A percentile compares a stretch with the other conserved stretches of the same genome.
These are phyloP conservation scores for Coleophora deauratella DNA, from an alignment of 2,888 invertebrate genomes.

Conservation along the genomic window DNA sequence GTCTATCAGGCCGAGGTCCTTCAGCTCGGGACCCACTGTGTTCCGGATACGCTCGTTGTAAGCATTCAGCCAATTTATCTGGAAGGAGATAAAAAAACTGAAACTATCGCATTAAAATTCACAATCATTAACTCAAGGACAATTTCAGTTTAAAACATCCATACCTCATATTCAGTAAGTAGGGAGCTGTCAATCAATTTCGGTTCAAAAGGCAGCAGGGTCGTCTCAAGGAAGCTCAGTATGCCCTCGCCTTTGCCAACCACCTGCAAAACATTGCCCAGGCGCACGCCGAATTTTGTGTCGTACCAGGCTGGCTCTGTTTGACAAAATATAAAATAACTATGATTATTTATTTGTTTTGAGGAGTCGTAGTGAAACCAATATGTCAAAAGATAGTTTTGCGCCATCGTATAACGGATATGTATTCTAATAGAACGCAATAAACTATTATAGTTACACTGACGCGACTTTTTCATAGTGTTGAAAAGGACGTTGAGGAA, in stretches of 20 bases:
- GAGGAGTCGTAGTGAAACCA: no score
- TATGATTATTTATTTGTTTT: not conserved
- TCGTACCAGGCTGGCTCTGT: conserved; percentile 93
- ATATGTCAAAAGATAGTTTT: no score
- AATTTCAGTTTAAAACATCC: no score
- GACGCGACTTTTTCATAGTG: no score
- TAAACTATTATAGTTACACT: no score
- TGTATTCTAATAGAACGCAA: no score
- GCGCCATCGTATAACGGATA: no score
- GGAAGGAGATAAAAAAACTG: conserved; percentile 20
- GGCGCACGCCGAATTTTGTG: conserved; percentile 87
- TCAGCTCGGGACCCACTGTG: conserved; percentile 83
- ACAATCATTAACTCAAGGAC: not conserved
- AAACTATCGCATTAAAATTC: not conserved
- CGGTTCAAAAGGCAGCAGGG: conserved; percentile 90
- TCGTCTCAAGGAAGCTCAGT: conserved; percentile 85
- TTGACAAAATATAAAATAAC: not conserved
- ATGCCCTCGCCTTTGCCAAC: conserved; percentile 65
- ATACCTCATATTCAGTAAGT: conserved; percentile 87
- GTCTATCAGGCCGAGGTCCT: conserved; percentile 78
- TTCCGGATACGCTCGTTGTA: conserved; percentile 84
- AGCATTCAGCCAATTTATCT: conserved; percentile 86
- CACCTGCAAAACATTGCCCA: conserved; percentile 90
- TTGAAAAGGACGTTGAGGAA: no score
- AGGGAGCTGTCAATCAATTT: conserved; percentile 86